phyloP scores from a whole-genome alignment of 2,113 vertebrate species.

The Hassar affinis region DNA sequence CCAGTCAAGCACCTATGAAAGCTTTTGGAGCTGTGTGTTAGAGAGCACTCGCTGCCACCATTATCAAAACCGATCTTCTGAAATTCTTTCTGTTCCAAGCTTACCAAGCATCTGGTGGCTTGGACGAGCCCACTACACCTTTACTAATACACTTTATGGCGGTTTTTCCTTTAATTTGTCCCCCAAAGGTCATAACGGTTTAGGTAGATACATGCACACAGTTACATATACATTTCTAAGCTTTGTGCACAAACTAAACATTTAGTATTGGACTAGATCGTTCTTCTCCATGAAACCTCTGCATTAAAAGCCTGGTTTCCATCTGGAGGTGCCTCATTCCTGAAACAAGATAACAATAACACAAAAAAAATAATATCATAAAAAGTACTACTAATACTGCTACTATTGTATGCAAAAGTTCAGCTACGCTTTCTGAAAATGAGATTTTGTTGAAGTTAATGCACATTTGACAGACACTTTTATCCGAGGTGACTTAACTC shows the following conservation, averaged over 20 bases:
- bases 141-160: no score
- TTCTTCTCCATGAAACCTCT: not conserved
- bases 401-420: not conserved
- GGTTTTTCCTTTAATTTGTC: no score
- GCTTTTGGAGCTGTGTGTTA: no score
- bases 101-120: no score
- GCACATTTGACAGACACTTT: no score
- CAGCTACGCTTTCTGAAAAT: not conserved
- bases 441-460: not conserved
- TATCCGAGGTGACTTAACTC: no score
- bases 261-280: not conserved
- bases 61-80: no score
- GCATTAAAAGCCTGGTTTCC: not conserved
- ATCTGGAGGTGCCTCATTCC: not conserved
- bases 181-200: not conserved
- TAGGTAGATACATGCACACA: not conserved
- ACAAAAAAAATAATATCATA: not conserved
- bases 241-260: not conserved
- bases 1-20: no score
- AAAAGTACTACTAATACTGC: not conserved
- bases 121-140: no score
- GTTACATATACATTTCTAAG: not conserved
- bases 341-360: not conserved
- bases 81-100: no score
- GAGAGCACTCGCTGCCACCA: no score